Evolutionary conservation across 2,797 vertebrate genomes (phyloP).

Genomic region (Crenuchus spilurus): DNA sequence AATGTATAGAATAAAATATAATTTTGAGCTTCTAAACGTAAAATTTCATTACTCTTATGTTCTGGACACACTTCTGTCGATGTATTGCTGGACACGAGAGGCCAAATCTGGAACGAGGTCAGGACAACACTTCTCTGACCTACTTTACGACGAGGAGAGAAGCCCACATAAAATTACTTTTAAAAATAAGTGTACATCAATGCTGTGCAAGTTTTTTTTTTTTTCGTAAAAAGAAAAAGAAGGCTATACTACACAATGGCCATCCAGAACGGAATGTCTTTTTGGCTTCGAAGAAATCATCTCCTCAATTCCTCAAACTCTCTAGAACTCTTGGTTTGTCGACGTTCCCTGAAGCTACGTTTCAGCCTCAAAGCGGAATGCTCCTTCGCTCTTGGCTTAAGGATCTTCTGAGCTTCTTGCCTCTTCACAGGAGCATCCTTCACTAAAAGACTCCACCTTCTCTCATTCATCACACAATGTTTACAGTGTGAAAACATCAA

Average conservation of each 20-base stretch:
- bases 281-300: not conserved
- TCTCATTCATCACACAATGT: not conserved
- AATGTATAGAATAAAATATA: not conserved
- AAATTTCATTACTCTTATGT: not conserved
- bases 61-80: slow-evolving; percentile 34
- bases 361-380: not conserved
- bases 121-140: not conserved
- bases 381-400: not conserved
- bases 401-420: not conserved
- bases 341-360: not conserved
- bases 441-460: not conserved
- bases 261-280: slow-evolving; percentile 19
- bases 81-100: slow-evolving; percentile 65
- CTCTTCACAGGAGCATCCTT: slow-evolving; percentile 1
- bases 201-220: not conserved
- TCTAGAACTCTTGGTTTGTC: not conserved
- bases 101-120: not conserved
- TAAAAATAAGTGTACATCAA: not conserved
- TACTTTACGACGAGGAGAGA: not conserved
- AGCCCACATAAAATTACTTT: not conserved
- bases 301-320: not conserved
- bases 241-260: not conserved
- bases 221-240: too few relatives aligned
- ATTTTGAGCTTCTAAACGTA: too few relatives aligned
- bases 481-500: not conserved